Percentiles rank a stretch among this genome's conserved stretches.
These are phyloP conservation scores for Bubalus kerabau DNA, from an alignment of 2,113 vertebrate genomes.

Conservation along the genomic window DNA sequence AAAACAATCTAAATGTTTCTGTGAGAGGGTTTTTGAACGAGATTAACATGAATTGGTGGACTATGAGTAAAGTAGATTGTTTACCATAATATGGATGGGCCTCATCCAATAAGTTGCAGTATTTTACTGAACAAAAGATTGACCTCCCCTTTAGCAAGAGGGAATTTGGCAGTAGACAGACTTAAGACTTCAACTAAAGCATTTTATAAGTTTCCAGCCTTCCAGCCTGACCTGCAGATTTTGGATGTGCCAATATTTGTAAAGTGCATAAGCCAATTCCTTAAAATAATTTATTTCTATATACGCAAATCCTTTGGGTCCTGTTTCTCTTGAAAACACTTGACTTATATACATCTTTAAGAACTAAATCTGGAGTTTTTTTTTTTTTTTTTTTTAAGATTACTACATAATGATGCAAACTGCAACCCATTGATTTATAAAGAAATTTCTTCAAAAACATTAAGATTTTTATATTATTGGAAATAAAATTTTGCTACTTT, in stretches of 20 bases:
- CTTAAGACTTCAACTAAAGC: background rate
- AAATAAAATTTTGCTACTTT: background rate
- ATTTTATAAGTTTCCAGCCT: background rate
- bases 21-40: background rate
- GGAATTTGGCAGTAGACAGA: background rate
- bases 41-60: background rate
- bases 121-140: background rate
- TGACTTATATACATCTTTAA: background rate
- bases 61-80: background rate
- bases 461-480: background rate
- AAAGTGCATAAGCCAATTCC: background rate
- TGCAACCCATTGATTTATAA: background rate
- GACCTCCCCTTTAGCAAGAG: rapidly evolving
- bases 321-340: background rate
- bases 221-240: background rate
- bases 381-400: background rate
- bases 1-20: background rate
- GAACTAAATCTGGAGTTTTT: background rate
- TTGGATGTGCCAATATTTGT: background rate
- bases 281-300: background rate
- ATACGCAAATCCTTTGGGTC: background rate
- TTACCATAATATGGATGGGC: background rate
- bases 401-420: background rate
- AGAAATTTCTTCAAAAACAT: background rate
- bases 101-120: background rate